phyloP scores from a whole-genome alignment of 2,888 invertebrate genomes.

The Trimorus sp. region DNA sequence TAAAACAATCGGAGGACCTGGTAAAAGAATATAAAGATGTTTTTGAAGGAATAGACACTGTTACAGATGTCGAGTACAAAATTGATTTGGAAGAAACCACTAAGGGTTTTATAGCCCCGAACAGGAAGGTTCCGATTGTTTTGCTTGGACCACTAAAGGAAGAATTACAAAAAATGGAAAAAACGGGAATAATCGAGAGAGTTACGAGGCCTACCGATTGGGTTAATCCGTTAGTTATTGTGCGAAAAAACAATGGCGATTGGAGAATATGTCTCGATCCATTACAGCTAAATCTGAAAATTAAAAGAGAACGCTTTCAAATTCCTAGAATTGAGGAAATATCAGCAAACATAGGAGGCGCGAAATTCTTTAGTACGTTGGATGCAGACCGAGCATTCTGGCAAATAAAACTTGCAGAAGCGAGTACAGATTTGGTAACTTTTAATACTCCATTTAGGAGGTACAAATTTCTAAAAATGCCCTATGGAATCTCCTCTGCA shows the following conservation, averaged over 20 bases:
- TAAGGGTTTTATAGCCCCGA: not conserved
- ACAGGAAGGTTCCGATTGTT: conserved; percentile 61
- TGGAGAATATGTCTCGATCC: not conserved
- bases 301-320: not conserved
- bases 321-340: not conserved
- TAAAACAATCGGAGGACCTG: not conserved
- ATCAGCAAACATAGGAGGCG: not conserved
- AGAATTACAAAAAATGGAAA: conserved; percentile 46
- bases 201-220: conserved; percentile 64
- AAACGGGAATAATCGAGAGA: conserved; percentile 58
- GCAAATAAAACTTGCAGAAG: conserved; percentile 57
- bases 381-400: conserved; percentile 70
- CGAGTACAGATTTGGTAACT: conserved; percentile 59
- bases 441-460: conserved; percentile 72
- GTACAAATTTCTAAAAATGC: conserved; percentile 70
- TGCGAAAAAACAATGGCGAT: not conserved
- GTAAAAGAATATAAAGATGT: not conserved
- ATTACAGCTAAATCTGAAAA: not conserved
- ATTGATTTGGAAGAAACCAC: conserved; percentile 26
- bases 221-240: no score
- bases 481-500: conserved; percentile 71
- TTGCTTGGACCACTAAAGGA: conserved; percentile 59
- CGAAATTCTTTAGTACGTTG: conserved; percentile 37
- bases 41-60: conserved; percentile 33
- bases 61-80: conserved; percentile 57